Percentiles rank a stretch among this genome's conserved stretches.
Evolutionary conservation across 2,113 vertebrate genomes (phyloP).

Genomic region (Speoplatyrhinus poulsoni): DNA sequence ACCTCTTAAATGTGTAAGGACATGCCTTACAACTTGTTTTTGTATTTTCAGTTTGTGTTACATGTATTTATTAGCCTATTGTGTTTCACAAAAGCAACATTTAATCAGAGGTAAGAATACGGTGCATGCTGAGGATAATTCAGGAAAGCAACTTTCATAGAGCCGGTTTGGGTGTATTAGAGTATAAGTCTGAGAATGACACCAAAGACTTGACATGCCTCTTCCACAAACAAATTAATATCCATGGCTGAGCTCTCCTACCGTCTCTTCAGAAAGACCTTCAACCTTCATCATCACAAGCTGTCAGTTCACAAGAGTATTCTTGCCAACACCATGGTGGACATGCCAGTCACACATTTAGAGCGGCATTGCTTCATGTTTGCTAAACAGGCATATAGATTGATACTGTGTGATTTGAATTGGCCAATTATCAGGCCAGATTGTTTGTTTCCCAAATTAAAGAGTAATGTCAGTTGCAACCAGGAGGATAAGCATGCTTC

Average conservation of each 20-base stretch:
- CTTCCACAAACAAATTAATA: conserved; percentile 34
- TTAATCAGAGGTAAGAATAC: conserved; percentile 29
- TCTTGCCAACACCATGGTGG: conserved; percentile 41
- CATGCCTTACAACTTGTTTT: conserved; percentile 29
- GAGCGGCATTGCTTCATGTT: conserved; percentile 42
- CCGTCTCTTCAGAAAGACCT: conserved; percentile 27
- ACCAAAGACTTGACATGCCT: conserved; percentile 57
- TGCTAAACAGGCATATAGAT: conserved; percentile 40
- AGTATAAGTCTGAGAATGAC: conserved; percentile 37
- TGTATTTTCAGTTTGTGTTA: conserved; percentile 34
- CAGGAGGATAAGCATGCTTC: not conserved
- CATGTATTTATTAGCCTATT: conserved; percentile 26
- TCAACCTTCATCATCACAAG: conserved; percentile 34
- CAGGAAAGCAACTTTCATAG: conserved; percentile 4
- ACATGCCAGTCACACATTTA: conserved; percentile 27
- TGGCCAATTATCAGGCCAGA: conserved; percentile 18
- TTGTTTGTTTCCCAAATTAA: not conserved
- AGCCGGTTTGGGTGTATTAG: not conserved
- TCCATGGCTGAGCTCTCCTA: conserved; percentile 13
- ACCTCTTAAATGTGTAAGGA: conserved; percentile 31
- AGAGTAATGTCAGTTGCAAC: conserved; percentile 5
- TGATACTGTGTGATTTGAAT: conserved; percentile 35
- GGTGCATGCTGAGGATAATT: conserved; percentile 30
- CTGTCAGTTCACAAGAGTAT: conserved; percentile 48
- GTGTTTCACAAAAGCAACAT: not conserved